Evolutionary conservation across 2,888 invertebrate genomes (phyloP).

Genomic region (Tetanocera ferruginea): DNA sequence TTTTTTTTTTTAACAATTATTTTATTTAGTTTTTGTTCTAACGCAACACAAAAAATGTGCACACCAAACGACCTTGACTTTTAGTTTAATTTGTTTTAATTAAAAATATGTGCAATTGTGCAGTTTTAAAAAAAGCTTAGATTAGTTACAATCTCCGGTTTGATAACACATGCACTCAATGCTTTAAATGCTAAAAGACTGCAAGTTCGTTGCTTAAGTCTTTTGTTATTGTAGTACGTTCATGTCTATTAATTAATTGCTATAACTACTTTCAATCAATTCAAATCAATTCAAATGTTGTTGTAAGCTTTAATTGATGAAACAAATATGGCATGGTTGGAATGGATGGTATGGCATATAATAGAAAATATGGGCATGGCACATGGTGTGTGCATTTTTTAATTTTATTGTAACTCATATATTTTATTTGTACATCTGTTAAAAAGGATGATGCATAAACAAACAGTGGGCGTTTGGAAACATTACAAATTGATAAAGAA

Average conservation of each 20-base stretch:
- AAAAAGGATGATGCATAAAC: no score
- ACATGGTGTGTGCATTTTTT: no score
- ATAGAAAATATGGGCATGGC: no score
- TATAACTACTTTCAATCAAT: background rate
- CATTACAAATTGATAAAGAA: no score
- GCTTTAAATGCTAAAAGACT: background rate
- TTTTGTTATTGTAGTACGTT: background rate
- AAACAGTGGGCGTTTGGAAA: no score
- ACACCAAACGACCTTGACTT: constrained; percentile 12
- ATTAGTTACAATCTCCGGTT: background rate
- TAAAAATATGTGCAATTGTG: background rate
- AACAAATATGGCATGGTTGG: no score
- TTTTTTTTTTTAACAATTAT: background rate
- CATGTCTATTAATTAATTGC: no score
- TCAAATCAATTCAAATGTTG: background rate
- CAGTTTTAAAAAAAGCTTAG: background rate
- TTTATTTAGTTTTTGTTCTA: no score
- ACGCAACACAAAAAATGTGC: background rate
- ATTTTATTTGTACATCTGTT: no score
- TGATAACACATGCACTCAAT: background rate
- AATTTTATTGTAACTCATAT: no score
- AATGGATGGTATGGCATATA: no score
- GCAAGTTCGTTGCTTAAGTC: background rate
- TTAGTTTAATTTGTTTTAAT: background rate
- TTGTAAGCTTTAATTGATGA: no score